Percentiles rank a stretch among this genome's conserved stretches.
Conservation (phyloP, 23 tunicate species). For the Botrylloides violaceus region DNA sequence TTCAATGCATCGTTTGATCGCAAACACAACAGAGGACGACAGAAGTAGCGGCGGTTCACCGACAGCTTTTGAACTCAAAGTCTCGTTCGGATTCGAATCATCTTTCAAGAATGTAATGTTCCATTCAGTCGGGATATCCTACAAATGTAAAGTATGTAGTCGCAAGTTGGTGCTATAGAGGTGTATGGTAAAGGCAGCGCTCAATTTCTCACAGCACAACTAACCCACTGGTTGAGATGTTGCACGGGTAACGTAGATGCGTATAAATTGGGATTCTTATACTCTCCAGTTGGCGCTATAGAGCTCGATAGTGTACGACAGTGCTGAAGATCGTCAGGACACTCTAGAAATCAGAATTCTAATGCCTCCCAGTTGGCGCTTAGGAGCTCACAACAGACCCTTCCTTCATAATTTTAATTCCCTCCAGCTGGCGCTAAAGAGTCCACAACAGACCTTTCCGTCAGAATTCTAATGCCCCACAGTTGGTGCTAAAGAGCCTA, state of each 20-base stretch:
- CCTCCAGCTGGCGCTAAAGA: not conserved
- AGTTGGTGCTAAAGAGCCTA: too few species aligned
- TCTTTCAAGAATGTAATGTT: conserved; percentile 51
- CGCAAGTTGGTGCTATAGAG: not conserved
- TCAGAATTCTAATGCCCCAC: not conserved
- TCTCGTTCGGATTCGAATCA: conserved; percentile 49
- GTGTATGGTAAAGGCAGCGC: not conserved
- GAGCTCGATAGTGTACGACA: too few species aligned
- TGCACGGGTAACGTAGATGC: too few species aligned
- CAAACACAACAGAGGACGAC: conserved; percentile 43
- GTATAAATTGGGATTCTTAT: too few species aligned
- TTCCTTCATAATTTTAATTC: too few species aligned
- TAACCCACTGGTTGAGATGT: not conserved
- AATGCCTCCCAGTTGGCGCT: not conserved
- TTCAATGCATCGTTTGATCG: conserved; percentile 36
- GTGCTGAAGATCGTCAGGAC: too few species aligned
- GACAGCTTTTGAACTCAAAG: conserved; percentile 51
- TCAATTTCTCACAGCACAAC: not conserved
- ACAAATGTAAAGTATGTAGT: not conserved
- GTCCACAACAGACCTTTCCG: not conserved
- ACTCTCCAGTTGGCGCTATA: not conserved
- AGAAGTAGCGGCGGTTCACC: conserved; percentile 81
- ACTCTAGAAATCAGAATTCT: too few species aligned
- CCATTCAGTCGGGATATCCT: conserved; percentile 59
- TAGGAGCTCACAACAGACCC: too few species aligned